Evolutionary conservation across 2,797 vertebrate species (phyloP), one percentile per base, ranked within the genome.

Genomic region (Kryptopterus vitreolus): DNA sequence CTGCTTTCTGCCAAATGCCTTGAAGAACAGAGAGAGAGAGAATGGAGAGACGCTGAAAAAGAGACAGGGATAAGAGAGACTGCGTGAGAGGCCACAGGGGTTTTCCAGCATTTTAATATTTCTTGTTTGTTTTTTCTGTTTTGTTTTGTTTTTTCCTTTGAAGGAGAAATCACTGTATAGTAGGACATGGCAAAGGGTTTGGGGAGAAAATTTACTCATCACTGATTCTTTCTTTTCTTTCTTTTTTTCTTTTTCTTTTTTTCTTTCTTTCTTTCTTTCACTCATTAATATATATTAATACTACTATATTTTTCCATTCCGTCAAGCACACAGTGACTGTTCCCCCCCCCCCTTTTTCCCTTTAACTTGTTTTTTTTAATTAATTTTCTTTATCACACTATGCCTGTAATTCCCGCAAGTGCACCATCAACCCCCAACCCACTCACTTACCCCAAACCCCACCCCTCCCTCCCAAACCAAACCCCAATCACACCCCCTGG

Each of bases 401-500:
- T 68, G 43, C 11, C 10, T 15, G 48, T 16, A 59, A 46, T 73
- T 57, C 50, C 69, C 31, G 8, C 77, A 69, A 73, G 79, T 79
- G 69, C 48, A 5, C 70, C 26, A 5, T 15, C 63, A 75, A 3
- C 22, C 22, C 29, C 12, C 31, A 3, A 43, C 7, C 7, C 38
- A 43, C 38, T n/a, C n/a, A n/a, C n/a, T n/a, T n/a, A n/a, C 38
- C 38, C 38, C 38, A 43, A 6, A 26, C 5, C 18, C 63, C 78
- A 3, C 22, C 22, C 16, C 12, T 13, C 9, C 31, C 52, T 11
- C 6, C 26, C 5, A 5, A n/a, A n/a, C n/a, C n/a, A n/a, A n/a
- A 18, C 2, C 48, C 48, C 33, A 59, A 52, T 70, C 52, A 55
- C 66, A 82, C 73, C 58, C 69, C 63, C 22, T 75, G 72, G 81